phyloP scores from a whole-genome alignment of 2,113 vertebrate species.

The Monopterus albus region DNA sequence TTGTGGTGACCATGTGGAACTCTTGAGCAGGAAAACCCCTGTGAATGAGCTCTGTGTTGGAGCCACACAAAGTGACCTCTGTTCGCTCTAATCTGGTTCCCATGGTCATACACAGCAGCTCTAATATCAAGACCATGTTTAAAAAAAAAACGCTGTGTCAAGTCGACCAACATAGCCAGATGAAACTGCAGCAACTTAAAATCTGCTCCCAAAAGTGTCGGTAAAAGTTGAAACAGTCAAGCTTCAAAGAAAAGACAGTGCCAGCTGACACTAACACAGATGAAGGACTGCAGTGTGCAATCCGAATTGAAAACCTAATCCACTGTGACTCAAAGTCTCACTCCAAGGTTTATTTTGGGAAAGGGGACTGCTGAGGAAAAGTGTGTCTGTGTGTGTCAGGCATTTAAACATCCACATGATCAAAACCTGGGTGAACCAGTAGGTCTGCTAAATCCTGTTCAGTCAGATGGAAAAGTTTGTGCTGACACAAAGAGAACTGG shows the following conservation, averaged over 20 bases:
- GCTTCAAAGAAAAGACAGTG: constrained; percentile 14
- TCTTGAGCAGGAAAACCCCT: constrained; percentile 48
- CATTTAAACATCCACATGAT: constrained; percentile 29
- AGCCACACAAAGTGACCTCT: constrained; percentile 73
- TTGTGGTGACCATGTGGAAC: constrained; percentile 54
- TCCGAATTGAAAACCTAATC: constrained; percentile 39
- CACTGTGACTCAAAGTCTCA: constrained; percentile 42
- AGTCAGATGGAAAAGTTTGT: neutral
- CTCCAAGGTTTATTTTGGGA: constrained; percentile 70
- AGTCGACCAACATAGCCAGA: neutral
- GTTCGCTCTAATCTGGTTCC: constrained; percentile 74
- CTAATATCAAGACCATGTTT: constrained; percentile 44
- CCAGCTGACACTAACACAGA: constrained; percentile 4
- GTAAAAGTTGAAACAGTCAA: neutral
- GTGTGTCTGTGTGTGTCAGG: neutral
- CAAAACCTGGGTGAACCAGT: constrained; percentile 21
- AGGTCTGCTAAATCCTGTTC: constrained; percentile 3
- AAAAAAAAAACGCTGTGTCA: constrained; percentile 23
- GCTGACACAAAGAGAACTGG: neutral
- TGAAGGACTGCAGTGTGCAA: constrained; percentile 15
- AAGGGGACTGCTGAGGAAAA: constrained; percentile 23
- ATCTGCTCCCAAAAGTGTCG: neutral
- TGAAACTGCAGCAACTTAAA: neutral
- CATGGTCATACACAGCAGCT: constrained; percentile 58
- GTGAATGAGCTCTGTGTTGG: constrained; percentile 63